These are phyloP conservation scores for Sterna hirundo DNA, from an alignment of 2,113 vertebrate species.

Conservation along the genomic window DNA sequence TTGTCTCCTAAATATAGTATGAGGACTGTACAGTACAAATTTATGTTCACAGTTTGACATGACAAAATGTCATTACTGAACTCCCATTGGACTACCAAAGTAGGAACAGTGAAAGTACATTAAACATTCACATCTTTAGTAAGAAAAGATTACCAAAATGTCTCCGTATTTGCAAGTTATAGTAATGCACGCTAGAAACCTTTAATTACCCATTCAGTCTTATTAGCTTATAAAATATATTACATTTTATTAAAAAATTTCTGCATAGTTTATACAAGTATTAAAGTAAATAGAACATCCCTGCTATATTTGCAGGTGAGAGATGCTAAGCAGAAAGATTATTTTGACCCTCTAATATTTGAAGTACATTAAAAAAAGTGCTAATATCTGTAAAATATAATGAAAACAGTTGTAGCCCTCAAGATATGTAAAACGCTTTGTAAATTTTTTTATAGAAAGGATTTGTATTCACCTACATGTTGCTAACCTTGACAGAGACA, in stretches of 20 bases:
- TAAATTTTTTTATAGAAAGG: conserved; percentile 36
- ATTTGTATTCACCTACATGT: conserved; percentile 34
- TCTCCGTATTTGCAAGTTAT: conserved; percentile 78
- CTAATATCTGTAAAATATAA: conserved; percentile 73
- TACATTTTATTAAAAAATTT: conserved; percentile 78
- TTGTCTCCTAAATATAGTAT: conserved; percentile 74
- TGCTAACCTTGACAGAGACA: conserved; percentile 62
- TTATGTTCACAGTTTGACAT: conserved; percentile 92
- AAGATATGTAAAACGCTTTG: conserved; percentile 63
- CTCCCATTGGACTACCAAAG: conserved; percentile 91
- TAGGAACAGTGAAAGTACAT: conserved; percentile 81
- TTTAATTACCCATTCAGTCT: conserved; percentile 86
- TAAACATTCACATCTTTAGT: conserved; percentile 86
- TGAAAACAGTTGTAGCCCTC: conserved; percentile 63
- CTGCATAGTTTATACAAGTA: conserved; percentile 81
- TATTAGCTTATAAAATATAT: conserved; percentile 87
- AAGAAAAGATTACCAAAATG: conserved; percentile 83
- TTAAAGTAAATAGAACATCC: conserved; percentile 76
- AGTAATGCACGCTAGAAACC: conserved; percentile 87
- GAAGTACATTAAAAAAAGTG: conserved; percentile 69
- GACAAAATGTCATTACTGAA: conserved; percentile 86
- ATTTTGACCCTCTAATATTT: conserved; percentile 75
- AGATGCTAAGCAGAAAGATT: conserved; percentile 77
- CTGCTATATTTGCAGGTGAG: conserved; percentile 73
- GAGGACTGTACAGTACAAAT: conserved; percentile 89